Percentiles rank a stretch among this genome's conserved stretches.
Conservation (phyloP, 2,113 vertebrate genomes). For the Papio anubis region DNA sequence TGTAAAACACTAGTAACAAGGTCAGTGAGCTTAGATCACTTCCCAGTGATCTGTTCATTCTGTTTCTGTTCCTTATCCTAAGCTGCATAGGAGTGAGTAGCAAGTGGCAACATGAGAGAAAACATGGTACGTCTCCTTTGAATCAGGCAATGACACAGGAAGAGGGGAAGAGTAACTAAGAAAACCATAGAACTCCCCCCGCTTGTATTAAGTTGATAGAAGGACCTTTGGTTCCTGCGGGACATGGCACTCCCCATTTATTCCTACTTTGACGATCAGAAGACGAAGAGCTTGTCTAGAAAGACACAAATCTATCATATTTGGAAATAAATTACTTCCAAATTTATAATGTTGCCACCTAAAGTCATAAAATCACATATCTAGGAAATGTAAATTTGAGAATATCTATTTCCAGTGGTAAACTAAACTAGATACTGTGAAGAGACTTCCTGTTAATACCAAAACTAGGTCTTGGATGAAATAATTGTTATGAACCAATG, state of each 20-base stretch:
- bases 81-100: not conserved
- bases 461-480: not conserved
- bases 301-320: not conserved
- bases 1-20: constrained; percentile 17
- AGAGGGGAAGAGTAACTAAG: not conserved
- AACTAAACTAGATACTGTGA: not conserved
- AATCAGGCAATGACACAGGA: not conserved
- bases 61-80: not conserved
- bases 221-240: not conserved
- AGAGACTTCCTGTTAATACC: not conserved
- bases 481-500: not conserved
- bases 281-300: not conserved
- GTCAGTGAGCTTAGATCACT: not conserved
- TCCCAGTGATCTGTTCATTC: not conserved
- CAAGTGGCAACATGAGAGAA: not conserved
- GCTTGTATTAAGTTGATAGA: not conserved
- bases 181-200: not conserved
- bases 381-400: constrained; percentile 20
- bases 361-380: not conserved
- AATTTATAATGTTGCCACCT: not conserved
- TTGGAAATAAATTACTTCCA: constrained; percentile 5
- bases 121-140: not conserved
- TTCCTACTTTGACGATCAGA: not conserved
- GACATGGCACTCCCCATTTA: not conserved
- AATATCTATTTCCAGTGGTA: not conserved